Evolutionary conservation across 92 coral and sea anemone species (phyloP).

Genomic region (Phenganax marumi): DNA sequence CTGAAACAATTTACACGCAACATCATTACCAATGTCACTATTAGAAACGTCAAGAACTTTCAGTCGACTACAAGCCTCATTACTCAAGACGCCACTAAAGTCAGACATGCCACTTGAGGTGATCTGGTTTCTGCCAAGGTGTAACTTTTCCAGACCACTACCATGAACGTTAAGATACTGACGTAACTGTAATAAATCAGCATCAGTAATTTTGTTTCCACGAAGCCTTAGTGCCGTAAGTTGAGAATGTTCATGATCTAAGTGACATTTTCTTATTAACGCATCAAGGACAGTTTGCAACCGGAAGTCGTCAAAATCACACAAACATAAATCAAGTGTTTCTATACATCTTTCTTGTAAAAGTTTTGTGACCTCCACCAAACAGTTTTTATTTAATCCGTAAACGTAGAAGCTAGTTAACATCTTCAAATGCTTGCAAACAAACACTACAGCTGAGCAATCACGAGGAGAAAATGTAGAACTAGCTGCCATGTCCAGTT

Average conservation of each 20-base stretch:
- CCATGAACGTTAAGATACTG: neutral
- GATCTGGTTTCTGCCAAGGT: neutral
- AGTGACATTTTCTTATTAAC: too few species aligned
- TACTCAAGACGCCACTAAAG: neutral
- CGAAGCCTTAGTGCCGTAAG: neutral
- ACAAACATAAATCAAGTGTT: neutral
- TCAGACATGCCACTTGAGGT: neutral
- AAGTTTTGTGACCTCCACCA: neutral
- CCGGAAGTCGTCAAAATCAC: neutral
- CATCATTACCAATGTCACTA: too few species aligned
- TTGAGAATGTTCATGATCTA: neutral
- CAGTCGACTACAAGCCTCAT: too few species aligned
- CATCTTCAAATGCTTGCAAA: neutral
- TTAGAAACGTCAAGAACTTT: neutral
- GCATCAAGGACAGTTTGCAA: neutral
- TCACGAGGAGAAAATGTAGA: neutral
- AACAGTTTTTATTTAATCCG: neutral
- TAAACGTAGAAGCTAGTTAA: neutral
- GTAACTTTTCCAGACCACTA: neutral
- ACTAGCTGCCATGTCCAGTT: neutral
- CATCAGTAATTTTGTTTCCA: neutral
- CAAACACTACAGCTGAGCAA: too few species aligned
- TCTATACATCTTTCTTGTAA: neutral
- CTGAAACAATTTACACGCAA: too few species aligned
- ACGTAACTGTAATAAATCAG: neutral